Base-by-base conservation (phyloP, 37 sponge, comb jelly and placozoan species). In the Theonella swinhoei region DNA sequence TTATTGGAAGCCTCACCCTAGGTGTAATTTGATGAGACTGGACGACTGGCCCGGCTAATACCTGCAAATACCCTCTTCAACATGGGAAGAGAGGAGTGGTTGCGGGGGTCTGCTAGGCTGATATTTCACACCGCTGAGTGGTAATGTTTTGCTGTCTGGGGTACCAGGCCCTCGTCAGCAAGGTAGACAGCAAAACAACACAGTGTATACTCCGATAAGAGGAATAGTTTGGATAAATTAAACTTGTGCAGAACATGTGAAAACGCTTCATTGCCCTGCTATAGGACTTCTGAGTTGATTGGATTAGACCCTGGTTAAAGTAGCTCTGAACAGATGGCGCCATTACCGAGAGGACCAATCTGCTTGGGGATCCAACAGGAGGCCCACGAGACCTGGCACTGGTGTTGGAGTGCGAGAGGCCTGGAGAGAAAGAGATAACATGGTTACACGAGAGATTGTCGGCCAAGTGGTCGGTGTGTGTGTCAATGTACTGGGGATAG, bases 371-470 rank as follows among this genome's bases (percentile, higher is more conserved):
- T 70, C 72, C 33, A 70, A 35, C 32, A 70, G 72, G 33, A 70
- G 29, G 23, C 33, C 33, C 36, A 70, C 23, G 72, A 70, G 72
- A 24, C 23, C 36, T 25, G 75, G 75, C 23, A 74, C 30, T 74
- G 43, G 43, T 42, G 43, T 40, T 24, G 75, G 75, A 3, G 24
- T 74, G n/a, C 32, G 23, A 35, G 33, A 24, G 33, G 72, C 72
- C 32, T 31, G 24, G 33, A 24, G 37, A 35, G 37, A 70, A 70
- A 31, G 72, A 70, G 33, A 35, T 34, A 34, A 70, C 23, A 35
- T 3, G n/a, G 26, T 78, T 66, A 35, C 80, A 28, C 29, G 80
- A 78, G 25, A 65, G 80, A 31, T 26, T 59, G 31, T 75, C 58
- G 30, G 77, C 77, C 62, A 75, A 22, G 31, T 41, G 23, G 30